Evolutionary conservation across 1,140 invertebrate genomes (phyloP).

Genomic region (Temnothorax curvispinosus): DNA sequence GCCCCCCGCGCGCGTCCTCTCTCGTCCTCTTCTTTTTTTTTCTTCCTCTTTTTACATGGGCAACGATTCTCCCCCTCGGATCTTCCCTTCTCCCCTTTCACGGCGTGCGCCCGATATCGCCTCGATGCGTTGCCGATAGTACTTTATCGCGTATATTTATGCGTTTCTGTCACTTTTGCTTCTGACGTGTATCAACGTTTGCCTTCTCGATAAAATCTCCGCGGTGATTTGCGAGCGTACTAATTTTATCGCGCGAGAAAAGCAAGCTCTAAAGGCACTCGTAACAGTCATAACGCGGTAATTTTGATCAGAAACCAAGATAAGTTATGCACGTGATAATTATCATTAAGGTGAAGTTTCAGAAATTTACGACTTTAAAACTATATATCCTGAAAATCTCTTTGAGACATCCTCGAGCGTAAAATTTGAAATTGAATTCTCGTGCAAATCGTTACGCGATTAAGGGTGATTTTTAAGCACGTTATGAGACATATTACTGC

Average conservation of each 20-base stretch:
- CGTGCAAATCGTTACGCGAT: background rate
- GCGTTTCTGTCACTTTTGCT: constrained; percentile 63
- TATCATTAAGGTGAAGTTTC: background rate
- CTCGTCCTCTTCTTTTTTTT: background rate
- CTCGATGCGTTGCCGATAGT: constrained; percentile 62
- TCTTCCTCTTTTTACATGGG: constrained; percentile 26
- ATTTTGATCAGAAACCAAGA: background rate
- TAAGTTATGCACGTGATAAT: background rate
- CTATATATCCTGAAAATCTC: background rate
- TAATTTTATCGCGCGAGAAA: background rate
- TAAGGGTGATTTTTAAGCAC: background rate
- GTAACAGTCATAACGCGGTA: background rate
- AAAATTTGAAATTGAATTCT: background rate
- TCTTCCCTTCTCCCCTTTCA: constrained; percentile 10
- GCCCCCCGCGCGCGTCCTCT: background rate
- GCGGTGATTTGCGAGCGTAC: constrained; percentile 39
- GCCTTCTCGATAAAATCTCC: background rate
- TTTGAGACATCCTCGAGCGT: background rate
- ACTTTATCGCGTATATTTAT: constrained; percentile 72
- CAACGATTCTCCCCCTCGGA: constrained; percentile 21
- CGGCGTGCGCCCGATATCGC: constrained; percentile 66
- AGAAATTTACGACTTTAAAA: background rate
- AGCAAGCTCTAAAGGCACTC: background rate
- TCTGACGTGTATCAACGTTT: constrained; percentile 7
- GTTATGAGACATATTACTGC: constrained; percentile 12